Evolutionary conservation across 2,888 invertebrate species (phyloP), one percentile per base, ranked within the genome.

Genomic region (Cyclophora albipunctata): DNA sequence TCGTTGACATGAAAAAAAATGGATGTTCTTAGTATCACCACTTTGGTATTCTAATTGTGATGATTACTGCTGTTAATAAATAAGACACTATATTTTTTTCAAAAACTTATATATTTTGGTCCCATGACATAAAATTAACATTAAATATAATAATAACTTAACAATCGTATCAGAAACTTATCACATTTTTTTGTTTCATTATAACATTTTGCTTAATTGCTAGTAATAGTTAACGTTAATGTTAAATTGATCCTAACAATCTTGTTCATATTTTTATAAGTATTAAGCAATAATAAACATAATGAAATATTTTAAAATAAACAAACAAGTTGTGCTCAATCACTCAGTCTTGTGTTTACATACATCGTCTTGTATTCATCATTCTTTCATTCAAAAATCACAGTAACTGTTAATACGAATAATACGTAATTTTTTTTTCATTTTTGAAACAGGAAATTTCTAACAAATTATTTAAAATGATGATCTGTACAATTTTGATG

Each of bases 41-140:
- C 20, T 20, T 20, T 20, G 4, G 4, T 5, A 34, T n/a, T 5
- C 45, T 54, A 43, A 20, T 20, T 20, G 20, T 20, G 20, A 20
- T 20, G 20, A 20, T 20, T 20, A 20, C 20, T 20, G 20, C 20
- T 20, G 20, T 20, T 46, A 54, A 54, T 57, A 55, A 45, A 40
- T 52, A 48, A 49, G 6, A 60, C 50, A 58, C 53, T 53, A 59
- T 59, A 59, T 59, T 57, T 55, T 58, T 58, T 51, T 57, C 48
- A 54, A 51, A 20, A 54, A 41, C 58, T 65, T 67, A 72, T 78
- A 76, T 79, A 76, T 75, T 77, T 82, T 81, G 82, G 82, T 82
- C 82, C 82, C 79, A 70, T 69, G 45, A 34, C 6, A 69, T 61
- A 60, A 64, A 61, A 66, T 60, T 62, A 47, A 54, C 20, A 52